A percentile compares a stretch with the other conserved stretches of the same genome.
phyloP scores from a whole-genome alignment of 2,797 vertebrate genomes.

The Calcarius lapponicus region DNA sequence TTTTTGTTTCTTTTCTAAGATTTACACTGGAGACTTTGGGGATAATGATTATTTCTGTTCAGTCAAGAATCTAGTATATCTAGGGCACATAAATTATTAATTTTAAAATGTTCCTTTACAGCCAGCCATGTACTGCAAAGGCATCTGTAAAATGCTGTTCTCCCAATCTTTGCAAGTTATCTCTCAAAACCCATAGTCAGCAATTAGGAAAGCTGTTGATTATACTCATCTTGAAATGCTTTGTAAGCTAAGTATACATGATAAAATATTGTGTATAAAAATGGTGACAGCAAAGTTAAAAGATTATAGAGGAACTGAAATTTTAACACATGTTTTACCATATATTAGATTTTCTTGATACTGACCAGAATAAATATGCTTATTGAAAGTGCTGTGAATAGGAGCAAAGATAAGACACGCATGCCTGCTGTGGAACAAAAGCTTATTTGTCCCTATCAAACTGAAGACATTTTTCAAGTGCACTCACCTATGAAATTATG shows the following conservation, averaged over 20 bases:
- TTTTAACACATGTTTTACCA: background rate
- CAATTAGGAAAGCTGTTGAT: background rate
- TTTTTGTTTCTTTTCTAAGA: background rate
- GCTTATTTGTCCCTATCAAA: conserved; percentile 13
- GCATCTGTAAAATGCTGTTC: background rate
- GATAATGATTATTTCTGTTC: conserved; percentile 18
- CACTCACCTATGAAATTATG: conserved; percentile 62
- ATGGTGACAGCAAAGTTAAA: background rate
- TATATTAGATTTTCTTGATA: conserved; percentile 11
- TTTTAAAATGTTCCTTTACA: conserved; percentile 14
- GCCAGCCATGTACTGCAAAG: background rate
- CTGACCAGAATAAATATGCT: background rate
- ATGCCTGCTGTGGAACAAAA: conserved; percentile 51
- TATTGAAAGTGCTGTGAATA: background rate
- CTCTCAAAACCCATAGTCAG: background rate
- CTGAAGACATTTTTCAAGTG: conserved; percentile 51
- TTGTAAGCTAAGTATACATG: background rate
- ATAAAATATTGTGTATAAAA: background rate
- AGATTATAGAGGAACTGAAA: background rate
- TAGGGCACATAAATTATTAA: conserved; percentile 58
- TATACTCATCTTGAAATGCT: background rate
- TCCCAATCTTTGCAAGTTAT: background rate
- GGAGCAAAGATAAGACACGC: conserved; percentile 18
- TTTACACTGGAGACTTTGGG: background rate
- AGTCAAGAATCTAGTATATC: conserved; percentile 4